phyloP scores from a whole-genome alignment of 2,888 invertebrate genomes.

The Hyposoter didymator region DNA sequence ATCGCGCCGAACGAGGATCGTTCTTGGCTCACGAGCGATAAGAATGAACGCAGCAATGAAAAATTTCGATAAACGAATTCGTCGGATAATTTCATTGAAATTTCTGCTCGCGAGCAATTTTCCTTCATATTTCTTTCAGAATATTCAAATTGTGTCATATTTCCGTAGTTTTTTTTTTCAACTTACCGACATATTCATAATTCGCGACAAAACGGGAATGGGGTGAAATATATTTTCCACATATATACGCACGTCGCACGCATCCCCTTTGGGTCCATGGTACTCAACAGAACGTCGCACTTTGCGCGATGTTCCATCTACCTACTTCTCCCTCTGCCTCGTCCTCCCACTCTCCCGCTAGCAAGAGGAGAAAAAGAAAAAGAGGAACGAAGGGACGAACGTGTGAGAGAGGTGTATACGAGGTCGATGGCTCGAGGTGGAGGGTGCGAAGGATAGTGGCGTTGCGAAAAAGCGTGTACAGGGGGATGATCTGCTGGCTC shows the following conservation, averaged over 20 bases:
- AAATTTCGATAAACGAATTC: not conserved
- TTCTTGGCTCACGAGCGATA: not conserved
- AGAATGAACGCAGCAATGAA: not conserved
- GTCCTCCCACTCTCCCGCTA: constrained; percentile 2
- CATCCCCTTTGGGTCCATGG: constrained; percentile 70
- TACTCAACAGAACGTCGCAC: constrained; percentile 76
- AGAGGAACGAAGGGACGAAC: constrained; percentile 40
- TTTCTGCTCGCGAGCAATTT: not conserved
- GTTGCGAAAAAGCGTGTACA: constrained; percentile 46
- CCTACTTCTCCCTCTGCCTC: constrained; percentile 54
- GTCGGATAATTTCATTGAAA: not conserved
- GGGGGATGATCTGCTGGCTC: constrained; percentile 59
- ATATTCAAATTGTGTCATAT: not conserved
- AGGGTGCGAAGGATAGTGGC: constrained; percentile 28
- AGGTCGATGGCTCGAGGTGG: constrained; percentile 48
- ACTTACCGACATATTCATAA: not conserved
- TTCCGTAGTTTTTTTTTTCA: not conserved
- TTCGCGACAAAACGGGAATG: not conserved
- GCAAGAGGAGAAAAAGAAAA: constrained; percentile 6
- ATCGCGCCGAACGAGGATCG: constrained; percentile 73
- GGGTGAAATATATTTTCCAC: not conserved
- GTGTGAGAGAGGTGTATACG: constrained; percentile 30
- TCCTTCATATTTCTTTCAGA: not conserved
- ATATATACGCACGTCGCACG: constrained; percentile 52
- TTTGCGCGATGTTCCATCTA: constrained; percentile 70